phyloP scores from a whole-genome alignment of 2,888 invertebrate genomes.

The Sinelater perroti region DNA sequence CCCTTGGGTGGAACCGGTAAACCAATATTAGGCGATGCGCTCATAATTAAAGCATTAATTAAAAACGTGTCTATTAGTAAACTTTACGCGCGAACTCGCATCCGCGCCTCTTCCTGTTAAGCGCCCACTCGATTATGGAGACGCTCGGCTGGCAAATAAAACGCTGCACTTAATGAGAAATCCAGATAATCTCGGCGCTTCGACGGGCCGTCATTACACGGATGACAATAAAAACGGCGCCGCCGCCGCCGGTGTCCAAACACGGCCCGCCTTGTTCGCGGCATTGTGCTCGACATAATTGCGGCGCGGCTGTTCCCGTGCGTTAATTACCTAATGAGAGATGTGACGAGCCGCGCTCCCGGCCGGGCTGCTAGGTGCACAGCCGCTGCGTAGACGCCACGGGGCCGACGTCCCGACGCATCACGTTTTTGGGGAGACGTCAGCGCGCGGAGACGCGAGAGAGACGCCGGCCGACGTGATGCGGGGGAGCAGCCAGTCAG shows the following conservation, averaged over 20 bases:
- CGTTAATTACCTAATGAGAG: constrained; percentile 50
- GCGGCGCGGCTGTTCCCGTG: constrained; percentile 63
- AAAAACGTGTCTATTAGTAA: constrained; percentile 45
- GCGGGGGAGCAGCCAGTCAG: constrained; percentile 50
- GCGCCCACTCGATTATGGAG: constrained; percentile 35
- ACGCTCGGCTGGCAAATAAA: constrained; percentile 35
- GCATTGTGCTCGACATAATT: constrained; percentile 55
- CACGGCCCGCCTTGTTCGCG: constrained; percentile 23
- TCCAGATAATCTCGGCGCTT: constrained; percentile 34
- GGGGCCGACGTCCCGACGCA: constrained; percentile 22
- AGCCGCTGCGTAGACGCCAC: constrained; percentile 30
- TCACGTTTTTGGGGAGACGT: constrained; percentile 29
- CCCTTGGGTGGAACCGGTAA: constrained; percentile 24
- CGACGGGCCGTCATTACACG: constrained; percentile 21
- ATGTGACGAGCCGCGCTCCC: constrained; percentile 40
- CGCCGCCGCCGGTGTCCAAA: constrained; percentile 24
- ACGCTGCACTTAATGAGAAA: constrained; percentile 37
- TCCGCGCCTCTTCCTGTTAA: constrained; percentile 34
- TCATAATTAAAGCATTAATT: constrained; percentile 43
- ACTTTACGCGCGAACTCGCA: constrained; percentile 40
- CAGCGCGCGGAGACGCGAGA: constrained; percentile 40
- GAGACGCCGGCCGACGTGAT: constrained; percentile 42
- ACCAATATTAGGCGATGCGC: constrained; percentile 36
- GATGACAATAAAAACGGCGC: constrained; percentile 23
- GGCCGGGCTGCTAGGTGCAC: constrained; percentile 25